Base-by-base conservation (phyloP, 2,113 vertebrate species). In the Catharus bicknelli region DNA sequence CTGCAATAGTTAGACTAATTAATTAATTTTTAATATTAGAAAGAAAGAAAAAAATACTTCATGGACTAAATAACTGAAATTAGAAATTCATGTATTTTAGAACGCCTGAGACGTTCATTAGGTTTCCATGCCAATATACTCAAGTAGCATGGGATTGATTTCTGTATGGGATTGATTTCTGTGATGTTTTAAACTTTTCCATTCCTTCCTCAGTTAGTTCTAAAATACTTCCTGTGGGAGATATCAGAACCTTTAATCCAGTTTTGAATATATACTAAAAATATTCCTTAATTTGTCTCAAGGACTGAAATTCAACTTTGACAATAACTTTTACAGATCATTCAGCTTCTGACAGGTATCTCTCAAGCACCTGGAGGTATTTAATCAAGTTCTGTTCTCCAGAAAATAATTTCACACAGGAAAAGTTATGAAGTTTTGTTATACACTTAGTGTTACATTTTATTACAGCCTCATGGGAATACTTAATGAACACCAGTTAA, bases 401-500 rank as follows among this genome's bases (percentile, higher is more conserved):
- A 29, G 27, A 43, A 88, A 55, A 78, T 3, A 63, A 40, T 54
- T 63, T 64, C 11, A 27, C 17, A 27, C 4, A 25, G 20, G 18
- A 90, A 78, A 73, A 64, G 22, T 8, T 3, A 7, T 43, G 29
- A 18, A 16, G 5, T 25, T 76, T 67, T 63, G 4, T 14, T 50
- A 19, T 13, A 16, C 27, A 27, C 74, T 54, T 91, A 61, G 8
- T 0, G 3, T 32, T 18, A 79, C 27, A 25, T 58, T 55, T 42
- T 67, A 22, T 59, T 72, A 27, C 14, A 38, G 7, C 1, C 26
- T 38, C 0, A 0, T 59, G 13, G 13, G 11, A 76, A 7, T 10
- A 21, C 36, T 66, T 83, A 1, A 30, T 20, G 6, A 78, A 11
- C 38, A 48, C 3, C 6, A 50, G 16, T 36, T 42, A 88, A 75